These are phyloP conservation scores for Lasioglossum albipes DNA, from an alignment of 1,140 invertebrate genomes.

Conservation along the genomic window DNA sequence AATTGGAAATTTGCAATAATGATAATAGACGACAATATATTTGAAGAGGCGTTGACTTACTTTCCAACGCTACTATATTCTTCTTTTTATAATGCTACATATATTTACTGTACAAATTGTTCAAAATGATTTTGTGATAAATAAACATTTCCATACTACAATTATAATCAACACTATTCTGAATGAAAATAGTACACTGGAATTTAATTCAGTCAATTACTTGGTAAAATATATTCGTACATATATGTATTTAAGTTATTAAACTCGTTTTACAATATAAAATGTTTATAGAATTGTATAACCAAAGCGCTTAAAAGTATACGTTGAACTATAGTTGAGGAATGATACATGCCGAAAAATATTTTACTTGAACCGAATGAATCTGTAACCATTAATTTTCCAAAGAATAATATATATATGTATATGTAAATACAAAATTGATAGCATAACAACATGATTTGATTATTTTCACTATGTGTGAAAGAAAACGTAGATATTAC, in stretches of 20 bases:
- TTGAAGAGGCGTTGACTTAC: too few relatives aligned
- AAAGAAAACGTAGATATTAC: background rate
- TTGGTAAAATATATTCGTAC: background rate
- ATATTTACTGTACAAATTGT: background rate
- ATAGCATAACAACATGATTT: background rate
- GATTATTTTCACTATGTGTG: background rate
- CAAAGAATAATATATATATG: background rate
- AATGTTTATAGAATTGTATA: conserved; percentile 7
- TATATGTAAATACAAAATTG: conserved; percentile 4
- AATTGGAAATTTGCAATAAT: too few relatives aligned
- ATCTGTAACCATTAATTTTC: background rate
- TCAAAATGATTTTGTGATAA: conserved; percentile 6
- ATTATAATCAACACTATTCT: background rate
- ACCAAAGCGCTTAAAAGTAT: background rate
- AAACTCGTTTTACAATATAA: background rate
- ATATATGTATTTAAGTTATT: background rate
- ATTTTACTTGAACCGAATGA: background rate
- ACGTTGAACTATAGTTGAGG: background rate
- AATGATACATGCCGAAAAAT: background rate
- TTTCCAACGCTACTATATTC: background rate
- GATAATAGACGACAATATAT: too few relatives aligned
- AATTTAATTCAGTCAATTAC: conserved; percentile 12
- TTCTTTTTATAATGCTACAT: background rate
- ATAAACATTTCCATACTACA: conserved; percentile 11
- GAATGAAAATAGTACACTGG: background rate